Evolutionary conservation across 2,888 invertebrate species (phyloP).

Genomic region (Spialia ferax): DNA sequence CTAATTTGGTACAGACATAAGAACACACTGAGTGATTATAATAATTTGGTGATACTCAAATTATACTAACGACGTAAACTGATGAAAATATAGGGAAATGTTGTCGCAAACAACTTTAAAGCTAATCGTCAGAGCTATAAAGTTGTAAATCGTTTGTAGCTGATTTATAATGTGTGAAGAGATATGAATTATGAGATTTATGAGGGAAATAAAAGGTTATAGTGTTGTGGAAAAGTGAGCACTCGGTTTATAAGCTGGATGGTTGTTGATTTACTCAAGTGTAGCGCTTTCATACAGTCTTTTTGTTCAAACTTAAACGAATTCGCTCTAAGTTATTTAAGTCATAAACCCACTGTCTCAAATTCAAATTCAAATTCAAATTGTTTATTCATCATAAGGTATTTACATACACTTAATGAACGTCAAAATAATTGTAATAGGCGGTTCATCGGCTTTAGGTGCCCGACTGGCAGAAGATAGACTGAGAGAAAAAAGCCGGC

Average conservation of each 20-base stretch:
- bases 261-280: slow-evolving; percentile 1
- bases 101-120: background rate
- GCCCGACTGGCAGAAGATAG: too few species aligned
- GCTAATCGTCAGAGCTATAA: background rate
- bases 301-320: background rate
- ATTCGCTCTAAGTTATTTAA: too few species aligned
- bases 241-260: background rate
- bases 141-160: background rate
- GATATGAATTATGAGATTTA: slow-evolving; percentile 23
- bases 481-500: too few species aligned
- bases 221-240: slow-evolving; percentile 48
- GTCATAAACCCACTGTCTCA: too few species aligned
- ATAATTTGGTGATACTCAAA: slow-evolving; percentile 56
- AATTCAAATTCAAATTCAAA: too few species aligned
- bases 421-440: too few species aligned
- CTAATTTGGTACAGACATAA: slow-evolving; percentile 60
- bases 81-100: slow-evolving; percentile 1
- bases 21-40: slow-evolving; percentile 56
- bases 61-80: slow-evolving; percentile 37
- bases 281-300: background rate
- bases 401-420: too few species aligned
- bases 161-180: slow-evolving; percentile 8
- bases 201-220: slow-evolving; percentile 11
- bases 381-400: too few species aligned
- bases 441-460: too few species aligned